These are phyloP conservation scores for Potamilus streckersoni DNA, from an alignment of 1,140 invertebrate species.

Conservation along the genomic window DNA sequence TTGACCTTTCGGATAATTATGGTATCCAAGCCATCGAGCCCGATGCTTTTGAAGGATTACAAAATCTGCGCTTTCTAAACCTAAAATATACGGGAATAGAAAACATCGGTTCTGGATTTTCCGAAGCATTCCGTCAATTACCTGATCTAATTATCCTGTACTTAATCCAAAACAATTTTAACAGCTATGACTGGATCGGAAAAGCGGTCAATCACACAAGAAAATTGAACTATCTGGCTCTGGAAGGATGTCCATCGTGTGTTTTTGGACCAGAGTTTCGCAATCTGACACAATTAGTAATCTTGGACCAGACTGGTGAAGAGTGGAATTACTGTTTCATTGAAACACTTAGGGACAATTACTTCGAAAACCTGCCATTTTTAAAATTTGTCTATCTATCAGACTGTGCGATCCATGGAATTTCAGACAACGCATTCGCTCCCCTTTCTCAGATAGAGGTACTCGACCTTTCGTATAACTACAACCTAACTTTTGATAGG, in stretches of 20 bases:
- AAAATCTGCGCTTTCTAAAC: constrained; percentile 10
- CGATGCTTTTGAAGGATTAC: constrained; percentile 2
- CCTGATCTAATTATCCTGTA: not conserved
- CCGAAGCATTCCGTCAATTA: not conserved
- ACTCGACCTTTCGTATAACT: too few relatives aligned
- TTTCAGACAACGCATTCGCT: too few relatives aligned
- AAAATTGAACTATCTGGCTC: not conserved
- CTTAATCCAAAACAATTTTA: not conserved
- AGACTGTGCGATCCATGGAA: too few relatives aligned
- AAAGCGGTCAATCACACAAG: not conserved
- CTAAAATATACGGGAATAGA: constrained; percentile 2
- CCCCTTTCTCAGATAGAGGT: too few relatives aligned
- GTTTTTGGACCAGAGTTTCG: too few relatives aligned
- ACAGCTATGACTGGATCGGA: not conserved
- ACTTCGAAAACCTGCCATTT: too few relatives aligned
- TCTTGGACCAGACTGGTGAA: too few relatives aligned
- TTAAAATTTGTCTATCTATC: too few relatives aligned
- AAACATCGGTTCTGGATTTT: not conserved
- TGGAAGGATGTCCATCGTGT: not conserved
- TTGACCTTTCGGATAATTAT: constrained; percentile 9
- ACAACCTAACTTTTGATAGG: too few relatives aligned
- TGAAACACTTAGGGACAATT: too few relatives aligned
- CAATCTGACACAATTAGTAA: too few relatives aligned
- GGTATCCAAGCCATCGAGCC: not conserved
- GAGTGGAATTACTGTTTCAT: too few relatives aligned